Conservation (phyloP, 2,797 vertebrate genomes). For the Sebastes steindachneri region DNA sequence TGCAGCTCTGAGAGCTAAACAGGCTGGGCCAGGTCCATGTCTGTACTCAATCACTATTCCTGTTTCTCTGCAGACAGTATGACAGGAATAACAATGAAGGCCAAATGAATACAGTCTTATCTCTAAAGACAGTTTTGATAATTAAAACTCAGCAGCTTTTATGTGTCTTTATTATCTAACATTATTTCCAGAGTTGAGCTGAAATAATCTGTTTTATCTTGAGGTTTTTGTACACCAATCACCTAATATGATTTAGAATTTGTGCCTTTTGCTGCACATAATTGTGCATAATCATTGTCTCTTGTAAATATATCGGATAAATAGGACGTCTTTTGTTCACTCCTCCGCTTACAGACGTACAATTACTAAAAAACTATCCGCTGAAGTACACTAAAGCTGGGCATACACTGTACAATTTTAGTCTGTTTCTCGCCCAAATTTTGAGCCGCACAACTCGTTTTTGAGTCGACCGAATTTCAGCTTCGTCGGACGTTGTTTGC, state of each 20-base stretch:
- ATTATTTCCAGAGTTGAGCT: not conserved
- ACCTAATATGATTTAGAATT: not conserved
- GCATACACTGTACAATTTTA: rapidly evolving
- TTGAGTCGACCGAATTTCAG: too few relatives aligned
- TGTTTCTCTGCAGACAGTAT: slow-evolving; percentile 33
- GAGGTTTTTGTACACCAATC: not conserved
- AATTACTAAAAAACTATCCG: not conserved
- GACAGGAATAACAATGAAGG: slow-evolving; percentile 30
- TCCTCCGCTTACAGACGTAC: not conserved
- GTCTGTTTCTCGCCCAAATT: rapidly evolving
- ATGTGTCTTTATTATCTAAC: not conserved
- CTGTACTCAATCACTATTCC: slow-evolving; percentile 33
- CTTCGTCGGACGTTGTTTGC: rapidly evolving
- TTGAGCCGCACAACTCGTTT: rapidly evolving
- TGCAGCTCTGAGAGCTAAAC: slow-evolving; percentile 29
- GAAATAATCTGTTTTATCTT: not conserved
- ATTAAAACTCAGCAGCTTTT: not conserved
- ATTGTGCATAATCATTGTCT: not conserved
- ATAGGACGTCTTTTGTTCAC: not conserved
- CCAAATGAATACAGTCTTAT: not conserved
- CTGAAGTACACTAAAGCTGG: not conserved
- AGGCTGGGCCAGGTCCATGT: slow-evolving; percentile 34
- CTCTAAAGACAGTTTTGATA: not conserved
- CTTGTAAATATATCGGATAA: not conserved
- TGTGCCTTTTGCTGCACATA: not conserved